Evolutionary conservation across 2,797 vertebrate genomes (phyloP), one percentile per base, ranked within the genome.

Genomic region (Semotilus atromaculatus): DNA sequence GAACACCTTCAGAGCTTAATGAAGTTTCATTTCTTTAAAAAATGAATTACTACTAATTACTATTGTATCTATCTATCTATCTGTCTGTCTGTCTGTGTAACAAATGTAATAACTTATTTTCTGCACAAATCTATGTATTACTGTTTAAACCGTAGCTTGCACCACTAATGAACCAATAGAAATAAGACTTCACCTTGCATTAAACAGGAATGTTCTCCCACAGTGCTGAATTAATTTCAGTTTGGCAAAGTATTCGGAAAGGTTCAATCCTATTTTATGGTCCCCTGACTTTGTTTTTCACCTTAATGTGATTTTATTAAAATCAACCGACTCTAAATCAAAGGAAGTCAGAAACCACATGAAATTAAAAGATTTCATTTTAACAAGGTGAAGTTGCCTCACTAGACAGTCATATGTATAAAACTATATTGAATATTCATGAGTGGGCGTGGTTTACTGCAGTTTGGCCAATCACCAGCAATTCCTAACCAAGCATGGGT

Each of bases 401-500:
- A 51, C 26, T 51, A 14, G 45, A 66, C 7, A 6, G 16, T 45
- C 7, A 73, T 31, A 31, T 31, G 19, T 40, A 36, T 13, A 18
- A 43, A 58, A 23, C 5, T 8, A 64, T 38, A 80, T 78, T 23
- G 60, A 83, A 68, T 85, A 87, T 88, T 40, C 58, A 58, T 31
- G 74, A 87, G 73, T 67, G 66, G 88, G 88, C 34, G 68, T 82
- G 40, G 77, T 40, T 58, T 75, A n/a, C 29, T 5, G 18, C 23
- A 38, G 21, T 45, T n/a, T n/a, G 87, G 90, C 93, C 93, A 31
- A 92, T 92, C 31, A 51, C 89, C 91, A 95, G 91, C 94, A 92
- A 90, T 94, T 90, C 93, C 94, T 93, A 93, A 93, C 90, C 88
- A 92, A 87, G 89, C 93, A 72, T 75, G 90, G 87, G 85, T 88